phyloP scores from a whole-genome alignment of 1,140 invertebrate species.

The Drosophila kurseongensis region DNA sequence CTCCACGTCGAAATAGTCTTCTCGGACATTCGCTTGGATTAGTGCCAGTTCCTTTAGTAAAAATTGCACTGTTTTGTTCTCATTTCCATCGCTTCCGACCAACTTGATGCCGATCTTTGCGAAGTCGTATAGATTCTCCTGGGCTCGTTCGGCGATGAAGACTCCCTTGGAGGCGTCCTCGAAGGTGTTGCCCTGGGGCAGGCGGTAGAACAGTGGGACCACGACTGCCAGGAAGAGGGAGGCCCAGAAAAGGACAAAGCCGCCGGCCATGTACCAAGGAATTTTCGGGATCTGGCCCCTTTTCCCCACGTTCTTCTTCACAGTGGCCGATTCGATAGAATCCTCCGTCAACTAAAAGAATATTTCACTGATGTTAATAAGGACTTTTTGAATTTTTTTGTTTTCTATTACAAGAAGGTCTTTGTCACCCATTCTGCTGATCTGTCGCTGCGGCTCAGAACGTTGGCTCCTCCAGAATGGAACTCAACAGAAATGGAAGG shows the following conservation, averaged over 20 bases:
- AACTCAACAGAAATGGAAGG: not conserved
- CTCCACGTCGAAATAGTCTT: conserved; percentile 59
- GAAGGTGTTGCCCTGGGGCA: conserved; percentile 54
- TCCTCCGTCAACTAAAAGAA: conserved; percentile 19
- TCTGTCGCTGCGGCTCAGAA: not conserved
- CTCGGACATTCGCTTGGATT: conserved; percentile 36
- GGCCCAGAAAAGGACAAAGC: conserved; percentile 62
- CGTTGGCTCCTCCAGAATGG: not conserved
- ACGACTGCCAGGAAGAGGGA: conserved; percentile 60
- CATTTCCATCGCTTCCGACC: conserved; percentile 87
- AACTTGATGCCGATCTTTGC: conserved; percentile 89
- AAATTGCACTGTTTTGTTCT: conserved; percentile 86
- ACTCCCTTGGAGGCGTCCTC: conserved; percentile 29
- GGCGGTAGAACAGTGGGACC: conserved; percentile 55
- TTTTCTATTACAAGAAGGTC: conserved; percentile 22
- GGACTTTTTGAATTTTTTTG: not conserved
- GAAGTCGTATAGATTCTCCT: conserved; percentile 86
- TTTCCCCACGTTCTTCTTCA: not conserved
- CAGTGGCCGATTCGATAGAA: not conserved
- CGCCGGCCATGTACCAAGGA: conserved; percentile 45
- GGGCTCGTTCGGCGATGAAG: conserved; percentile 69
- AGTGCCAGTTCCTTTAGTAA: conserved; percentile 80
- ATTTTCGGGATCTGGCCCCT: conserved; percentile 2
- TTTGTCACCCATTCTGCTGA: conserved; percentile 35
- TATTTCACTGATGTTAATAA: not conserved